Evolutionary conservation across 2,797 vertebrate genomes (phyloP).

Genomic region (Sebastes minor): DNA sequence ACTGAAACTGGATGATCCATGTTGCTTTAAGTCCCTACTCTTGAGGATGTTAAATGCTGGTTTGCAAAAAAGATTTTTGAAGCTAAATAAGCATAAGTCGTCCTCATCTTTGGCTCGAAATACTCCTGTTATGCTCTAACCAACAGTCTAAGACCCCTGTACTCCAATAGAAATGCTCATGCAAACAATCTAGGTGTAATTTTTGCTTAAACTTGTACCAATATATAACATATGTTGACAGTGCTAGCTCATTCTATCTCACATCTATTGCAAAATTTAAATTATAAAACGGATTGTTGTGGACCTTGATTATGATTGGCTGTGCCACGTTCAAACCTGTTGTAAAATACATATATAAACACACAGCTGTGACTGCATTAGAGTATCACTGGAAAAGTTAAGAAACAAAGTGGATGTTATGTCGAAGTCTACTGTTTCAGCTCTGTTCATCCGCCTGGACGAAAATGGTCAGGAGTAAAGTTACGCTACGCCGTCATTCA

Average conservation of each 20-base stretch:
- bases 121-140: neutral
- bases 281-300: neutral
- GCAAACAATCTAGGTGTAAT: neutral
- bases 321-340: too few relatives aligned
- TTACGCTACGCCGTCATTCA: too few relatives aligned
- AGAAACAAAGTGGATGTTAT: too few relatives aligned
- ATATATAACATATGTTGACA: neutral
- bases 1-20: slow-evolving; percentile 33
- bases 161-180: neutral
- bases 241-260: neutral
- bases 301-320: too few relatives aligned
- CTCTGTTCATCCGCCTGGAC: too few relatives aligned
- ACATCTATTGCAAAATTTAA: neutral
- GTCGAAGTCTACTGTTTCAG: too few relatives aligned
- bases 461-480: too few relatives aligned
- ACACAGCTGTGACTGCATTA: too few relatives aligned
- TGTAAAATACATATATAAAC: neutral
- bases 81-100: neutral
- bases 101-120: neutral
- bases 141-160: neutral
- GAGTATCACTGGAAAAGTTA: too few relatives aligned
- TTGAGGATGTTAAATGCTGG: slow-evolving; percentile 22
- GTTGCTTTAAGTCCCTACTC: slow-evolving; percentile 12
- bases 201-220: neutral
- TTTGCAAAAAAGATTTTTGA: slow-evolving; percentile 16